Percentiles rank a stretch among this genome's conserved stretches.
Evolutionary conservation across 2,888 invertebrate species (phyloP).

Genomic region (Lithophane socia): DNA sequence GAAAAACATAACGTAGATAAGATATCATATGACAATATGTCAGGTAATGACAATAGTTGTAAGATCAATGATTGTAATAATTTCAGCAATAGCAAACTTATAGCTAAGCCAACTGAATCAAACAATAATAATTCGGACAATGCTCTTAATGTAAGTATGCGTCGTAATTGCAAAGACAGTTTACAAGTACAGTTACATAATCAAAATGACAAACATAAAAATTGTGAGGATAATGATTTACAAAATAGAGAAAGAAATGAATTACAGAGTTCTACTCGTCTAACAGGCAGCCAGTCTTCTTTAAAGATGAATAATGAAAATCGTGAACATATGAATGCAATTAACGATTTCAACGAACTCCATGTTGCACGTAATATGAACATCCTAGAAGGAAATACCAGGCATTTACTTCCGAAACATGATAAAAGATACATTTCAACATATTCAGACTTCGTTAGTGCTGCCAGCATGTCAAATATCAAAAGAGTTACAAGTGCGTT

Average conservation of each 20-base stretch:
- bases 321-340: slow-evolving; percentile 4
- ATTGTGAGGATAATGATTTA: not conserved
- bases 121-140: slow-evolving; percentile 9
- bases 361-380: slow-evolving; percentile 18
- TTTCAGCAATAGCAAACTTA: not conserved
- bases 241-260: slow-evolving; percentile 5
- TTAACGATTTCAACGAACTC: slow-evolving; percentile 20
- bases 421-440: slow-evolving; percentile 6
- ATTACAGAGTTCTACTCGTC: not conserved
- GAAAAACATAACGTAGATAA: not conserved
- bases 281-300: slow-evolving; percentile 16
- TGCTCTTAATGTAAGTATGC: not conserved
- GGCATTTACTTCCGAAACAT: not conserved
- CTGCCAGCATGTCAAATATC: slow-evolving; percentile 17
- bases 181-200: not conserved
- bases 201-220: not conserved
- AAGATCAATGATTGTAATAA: not conserved
- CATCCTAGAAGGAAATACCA: not conserved
- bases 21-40: not conserved
- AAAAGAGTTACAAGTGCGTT: slow-evolving; percentile 70
- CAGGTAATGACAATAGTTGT: not conserved
- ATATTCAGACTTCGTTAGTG: slow-evolving; percentile 1
- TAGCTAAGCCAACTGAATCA: slow-evolving; percentile 3
- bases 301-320: slow-evolving; percentile 11
- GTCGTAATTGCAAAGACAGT: not conserved